Conservation (phyloP, 1,140 invertebrate genomes). For the Drosophila ficusphila region DNA sequence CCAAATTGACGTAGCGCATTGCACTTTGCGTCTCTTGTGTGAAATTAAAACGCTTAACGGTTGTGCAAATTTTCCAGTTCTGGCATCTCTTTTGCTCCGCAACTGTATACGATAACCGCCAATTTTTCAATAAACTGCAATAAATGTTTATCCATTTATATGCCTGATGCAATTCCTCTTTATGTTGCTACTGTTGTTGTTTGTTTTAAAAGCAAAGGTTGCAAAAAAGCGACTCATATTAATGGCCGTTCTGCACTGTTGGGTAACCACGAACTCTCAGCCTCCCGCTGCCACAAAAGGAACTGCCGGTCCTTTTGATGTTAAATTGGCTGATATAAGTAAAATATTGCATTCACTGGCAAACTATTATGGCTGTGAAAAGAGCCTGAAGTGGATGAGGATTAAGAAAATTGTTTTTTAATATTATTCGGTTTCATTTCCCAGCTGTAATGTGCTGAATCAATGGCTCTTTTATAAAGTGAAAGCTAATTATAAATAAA, state of each 20-base stretch:
- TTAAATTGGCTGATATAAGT: constrained; percentile 24
- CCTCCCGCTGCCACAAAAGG: constrained; percentile 3
- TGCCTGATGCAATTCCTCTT: constrained; percentile 57
- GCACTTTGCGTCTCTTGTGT: constrained; percentile 61
- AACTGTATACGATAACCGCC: constrained; percentile 59
- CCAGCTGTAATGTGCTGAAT: not conserved
- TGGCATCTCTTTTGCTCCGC: constrained; percentile 9
- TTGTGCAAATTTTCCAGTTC: constrained; percentile 28
- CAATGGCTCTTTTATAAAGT: not conserved
- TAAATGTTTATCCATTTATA: constrained; percentile 81
- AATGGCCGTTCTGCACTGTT: constrained; percentile 37
- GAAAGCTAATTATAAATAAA: too few relatives aligned
- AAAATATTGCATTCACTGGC: not conserved
- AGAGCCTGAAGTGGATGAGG: not conserved
- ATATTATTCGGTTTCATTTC: not conserved
- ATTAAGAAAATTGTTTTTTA: not conserved
- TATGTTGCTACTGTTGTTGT: constrained; percentile 34
- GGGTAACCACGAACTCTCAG: constrained; percentile 24
- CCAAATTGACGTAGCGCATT: constrained; percentile 35
- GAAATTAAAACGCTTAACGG: constrained; percentile 71
- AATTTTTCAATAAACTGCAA: constrained; percentile 83
- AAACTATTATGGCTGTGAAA: not conserved
- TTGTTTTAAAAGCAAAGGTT: constrained; percentile 51
- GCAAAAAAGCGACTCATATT: constrained; percentile 27
- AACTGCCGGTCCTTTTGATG: not conserved